phyloP scores from a whole-genome alignment of 2,888 invertebrate species.

The Mamestra brassicae region DNA sequence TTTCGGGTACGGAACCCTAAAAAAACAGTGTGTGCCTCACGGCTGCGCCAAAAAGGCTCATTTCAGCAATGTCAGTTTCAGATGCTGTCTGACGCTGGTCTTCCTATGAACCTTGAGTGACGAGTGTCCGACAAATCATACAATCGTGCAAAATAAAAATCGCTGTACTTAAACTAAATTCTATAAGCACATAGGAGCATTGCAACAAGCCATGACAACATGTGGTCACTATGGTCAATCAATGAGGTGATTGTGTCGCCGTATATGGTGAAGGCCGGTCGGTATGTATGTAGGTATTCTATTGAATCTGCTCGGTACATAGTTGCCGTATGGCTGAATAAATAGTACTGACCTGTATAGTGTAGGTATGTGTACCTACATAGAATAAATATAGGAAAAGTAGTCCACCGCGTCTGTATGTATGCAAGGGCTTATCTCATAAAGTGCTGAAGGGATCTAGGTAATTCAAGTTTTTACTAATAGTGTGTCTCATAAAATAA shows the following conservation, averaged over 20 bases:
- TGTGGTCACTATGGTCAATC: constrained; percentile 72
- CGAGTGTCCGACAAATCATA: neutral
- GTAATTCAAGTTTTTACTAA: neutral
- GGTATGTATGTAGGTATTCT: constrained; percentile 11
- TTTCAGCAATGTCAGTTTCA: too few relatives aligned
- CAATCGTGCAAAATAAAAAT: neutral
- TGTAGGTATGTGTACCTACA: neutral
- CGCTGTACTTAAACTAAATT: neutral
- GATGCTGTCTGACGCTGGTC: neutral
- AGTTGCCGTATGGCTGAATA: constrained; percentile 19
- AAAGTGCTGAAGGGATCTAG: neutral
- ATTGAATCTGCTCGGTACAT: constrained; percentile 41
- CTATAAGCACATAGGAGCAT: constrained; percentile 24
- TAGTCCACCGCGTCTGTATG: neutral
- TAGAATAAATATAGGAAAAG: neutral
- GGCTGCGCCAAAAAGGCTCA: too few relatives aligned
- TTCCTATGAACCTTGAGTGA: neutral
- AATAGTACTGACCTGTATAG: constrained; percentile 3
- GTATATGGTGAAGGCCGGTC: constrained; percentile 60
- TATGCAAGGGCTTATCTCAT: neutral
- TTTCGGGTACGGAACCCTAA: too few relatives aligned
- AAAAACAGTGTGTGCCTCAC: too few relatives aligned
- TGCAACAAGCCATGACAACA: constrained; percentile 58
- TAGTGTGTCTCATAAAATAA: neutral
- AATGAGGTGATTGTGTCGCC: constrained; percentile 72